phyloP scores from a whole-genome alignment of 2,797 vertebrate species.

The Linurgus olivaceus region DNA sequence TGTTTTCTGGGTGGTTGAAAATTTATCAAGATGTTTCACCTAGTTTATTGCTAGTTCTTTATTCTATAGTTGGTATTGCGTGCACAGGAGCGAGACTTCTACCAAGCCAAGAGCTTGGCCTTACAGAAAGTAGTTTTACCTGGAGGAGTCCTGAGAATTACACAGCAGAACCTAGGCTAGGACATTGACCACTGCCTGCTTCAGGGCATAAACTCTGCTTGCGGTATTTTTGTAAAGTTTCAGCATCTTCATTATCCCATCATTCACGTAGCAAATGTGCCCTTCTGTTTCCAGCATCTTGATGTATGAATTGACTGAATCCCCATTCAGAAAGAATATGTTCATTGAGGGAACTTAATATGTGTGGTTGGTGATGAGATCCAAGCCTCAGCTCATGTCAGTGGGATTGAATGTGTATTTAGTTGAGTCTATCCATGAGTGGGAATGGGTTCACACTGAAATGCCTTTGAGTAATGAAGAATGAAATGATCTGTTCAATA shows the following conservation, averaged over 20 bases:
- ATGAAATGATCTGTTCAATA: neutral
- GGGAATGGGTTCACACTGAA: neutral
- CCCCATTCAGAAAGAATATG: neutral
- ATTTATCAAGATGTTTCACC: neutral
- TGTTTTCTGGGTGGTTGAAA: neutral
- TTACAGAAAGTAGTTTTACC: neutral
- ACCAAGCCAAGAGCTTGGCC: neutral
- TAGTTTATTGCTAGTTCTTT: neutral
- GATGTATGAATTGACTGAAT: neutral
- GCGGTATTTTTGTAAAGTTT: neutral
- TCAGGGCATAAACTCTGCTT: neutral
- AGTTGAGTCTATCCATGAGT: neutral
- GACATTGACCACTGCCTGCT: rapidly evolving
- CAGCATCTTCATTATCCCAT: neutral
- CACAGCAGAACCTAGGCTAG: neutral
- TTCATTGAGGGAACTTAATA: neutral
- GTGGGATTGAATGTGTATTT: neutral
- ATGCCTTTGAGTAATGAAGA: neutral
- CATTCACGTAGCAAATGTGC: rapidly evolving
- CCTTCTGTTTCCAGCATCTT: neutral
- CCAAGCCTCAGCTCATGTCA: neutral
- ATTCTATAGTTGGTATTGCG: neutral
- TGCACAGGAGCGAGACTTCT: neutral
- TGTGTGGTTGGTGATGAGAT: neutral
- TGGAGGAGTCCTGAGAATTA: neutral